phyloP scores from a whole-genome alignment of 2,797 vertebrate genomes.

The Todus mexicanus region DNA sequence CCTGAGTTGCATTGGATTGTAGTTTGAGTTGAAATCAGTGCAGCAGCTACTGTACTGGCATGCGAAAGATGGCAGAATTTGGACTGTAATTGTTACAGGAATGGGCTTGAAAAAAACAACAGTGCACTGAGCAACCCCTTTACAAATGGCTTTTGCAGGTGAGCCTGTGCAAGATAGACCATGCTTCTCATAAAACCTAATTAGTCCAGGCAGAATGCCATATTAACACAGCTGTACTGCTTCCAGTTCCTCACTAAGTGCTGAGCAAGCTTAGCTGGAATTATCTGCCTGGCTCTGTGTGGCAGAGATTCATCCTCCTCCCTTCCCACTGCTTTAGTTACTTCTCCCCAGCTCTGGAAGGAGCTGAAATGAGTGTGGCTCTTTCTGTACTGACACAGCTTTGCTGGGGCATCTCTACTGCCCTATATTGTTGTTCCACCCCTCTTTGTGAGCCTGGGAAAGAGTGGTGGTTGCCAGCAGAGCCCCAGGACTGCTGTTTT shows the following conservation, averaged over 20 bases:
- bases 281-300: background rate
- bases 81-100: background rate
- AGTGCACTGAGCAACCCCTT: background rate
- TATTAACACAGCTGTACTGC: background rate
- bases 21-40: background rate
- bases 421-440: background rate
- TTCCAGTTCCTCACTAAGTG: background rate
- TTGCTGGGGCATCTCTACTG: background rate
- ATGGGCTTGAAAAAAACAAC: background rate
- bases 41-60: background rate
- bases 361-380: background rate
- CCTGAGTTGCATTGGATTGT: background rate
- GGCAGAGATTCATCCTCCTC: background rate
- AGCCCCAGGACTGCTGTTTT: background rate
- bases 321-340: background rate
- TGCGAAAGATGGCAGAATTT: background rate
- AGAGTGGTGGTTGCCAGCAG: background rate
- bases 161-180: background rate
- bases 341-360: background rate
- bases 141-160: background rate
- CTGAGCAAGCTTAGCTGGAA: constrained; percentile 13
- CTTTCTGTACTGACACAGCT: background rate
- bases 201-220: constrained; percentile 16
- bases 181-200: background rate
- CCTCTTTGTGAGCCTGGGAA: background rate